These are phyloP conservation scores for Eueides isabella DNA, from an alignment of 1,140 invertebrate species.

Conservation along the genomic window DNA sequence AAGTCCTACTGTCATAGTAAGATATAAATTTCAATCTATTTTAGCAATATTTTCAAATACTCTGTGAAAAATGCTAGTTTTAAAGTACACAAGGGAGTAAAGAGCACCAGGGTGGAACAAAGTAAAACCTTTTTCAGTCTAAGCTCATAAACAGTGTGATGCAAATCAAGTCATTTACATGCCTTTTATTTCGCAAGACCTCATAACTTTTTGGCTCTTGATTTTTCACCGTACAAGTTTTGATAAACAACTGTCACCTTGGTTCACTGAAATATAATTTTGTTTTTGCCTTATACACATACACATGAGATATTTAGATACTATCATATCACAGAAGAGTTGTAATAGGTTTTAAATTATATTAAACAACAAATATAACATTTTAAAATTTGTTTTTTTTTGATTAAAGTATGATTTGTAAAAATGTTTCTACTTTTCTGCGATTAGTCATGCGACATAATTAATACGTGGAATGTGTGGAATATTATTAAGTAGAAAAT, in stretches of 20 bases:
- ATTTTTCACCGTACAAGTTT: background rate
- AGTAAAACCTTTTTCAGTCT: constrained; percentile 23
- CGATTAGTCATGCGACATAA: too few species aligned
- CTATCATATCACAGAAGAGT: background rate
- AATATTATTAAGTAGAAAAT: too few species aligned
- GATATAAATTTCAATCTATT: too few species aligned
- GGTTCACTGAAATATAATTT: background rate
- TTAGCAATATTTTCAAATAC: background rate
- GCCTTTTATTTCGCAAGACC: constrained; percentile 49
- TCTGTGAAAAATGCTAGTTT: constrained; percentile 4
- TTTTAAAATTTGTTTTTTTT: too few species aligned
- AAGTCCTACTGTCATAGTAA: too few species aligned
- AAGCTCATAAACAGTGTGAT: constrained; percentile 48
- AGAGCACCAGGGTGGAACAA: background rate
- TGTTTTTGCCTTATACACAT: background rate
- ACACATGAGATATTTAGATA: background rate
- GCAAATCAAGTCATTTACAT: constrained; percentile 67
- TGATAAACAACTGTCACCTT: background rate
- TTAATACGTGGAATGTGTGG: too few species aligned
- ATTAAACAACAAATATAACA: too few species aligned
- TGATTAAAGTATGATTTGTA: too few species aligned
- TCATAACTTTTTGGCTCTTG: constrained; percentile 32
- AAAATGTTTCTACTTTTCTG: too few species aligned
- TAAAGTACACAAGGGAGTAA: constrained; percentile 16
- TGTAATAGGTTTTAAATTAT: background rate